Base-by-base conservation (phyloP, 1,140 invertebrate genomes). In the Stegodyphus dumicola region DNA sequence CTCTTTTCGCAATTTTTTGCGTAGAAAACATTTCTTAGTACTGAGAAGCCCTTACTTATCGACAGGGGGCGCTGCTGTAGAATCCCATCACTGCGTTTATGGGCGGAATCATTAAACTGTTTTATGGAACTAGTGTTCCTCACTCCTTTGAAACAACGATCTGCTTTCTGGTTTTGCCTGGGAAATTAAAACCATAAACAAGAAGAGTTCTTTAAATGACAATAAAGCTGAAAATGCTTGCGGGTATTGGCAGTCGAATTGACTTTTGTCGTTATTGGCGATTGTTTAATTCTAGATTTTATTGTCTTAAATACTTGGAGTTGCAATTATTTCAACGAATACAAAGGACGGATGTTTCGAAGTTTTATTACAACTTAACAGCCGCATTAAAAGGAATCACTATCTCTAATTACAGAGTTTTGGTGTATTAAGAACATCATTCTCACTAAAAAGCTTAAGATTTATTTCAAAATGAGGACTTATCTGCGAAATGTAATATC, bases 61-160 rank as follows among this genome's bases (percentile, higher is more conserved):
- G 33, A 33, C 77, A 52, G 66, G 66, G 77, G 77, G 77, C 65
- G 77, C 52, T 11, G 65, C 69, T 69, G 69, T 78, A 78, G 77
- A 78, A 78, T 78, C 69, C 33, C 66, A 78, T 4, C 75, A 65
- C 56, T 56, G 53, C 60, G 64, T 78, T 78, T 78, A 78, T 52
- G 65, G 69, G 49, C 65, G 51, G 53, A 78, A 78, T 78, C 77
- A 65, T 69, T 78, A 66, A 65, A 11, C 49, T 11, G 56, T 60
- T 60, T 60, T 66, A 66, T 17, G 51, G 51, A 51, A 69, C 48
- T 6, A 48, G 53, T 17, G 53, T 78, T 49, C 49, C 67, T 54
- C 77, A 78, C 53, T 78, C 33, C 1, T 33, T 33, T 33, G 33
- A 33, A 33, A 33, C 33, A 33, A 78, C 60, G 65, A 78, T 53